Evolutionary conservation across 2,888 invertebrate genomes (phyloP).

Genomic region (Napeogenes sylphis): DNA sequence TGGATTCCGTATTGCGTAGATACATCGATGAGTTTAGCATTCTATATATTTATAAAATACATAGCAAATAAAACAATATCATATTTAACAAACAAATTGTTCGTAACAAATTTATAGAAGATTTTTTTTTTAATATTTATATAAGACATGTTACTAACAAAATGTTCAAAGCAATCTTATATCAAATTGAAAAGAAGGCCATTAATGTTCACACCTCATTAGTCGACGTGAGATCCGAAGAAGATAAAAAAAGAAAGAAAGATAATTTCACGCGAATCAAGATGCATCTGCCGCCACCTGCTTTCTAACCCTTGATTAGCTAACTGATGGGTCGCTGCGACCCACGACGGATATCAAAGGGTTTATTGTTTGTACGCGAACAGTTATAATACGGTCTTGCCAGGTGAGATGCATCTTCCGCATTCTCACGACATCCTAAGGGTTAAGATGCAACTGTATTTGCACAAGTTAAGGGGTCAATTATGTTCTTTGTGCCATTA

Average conservation of each 20-base stretch:
- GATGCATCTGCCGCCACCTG: slow-evolving; percentile 73
- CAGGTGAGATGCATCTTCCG: slow-evolving; percentile 62
- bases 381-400: slow-evolving; percentile 67
- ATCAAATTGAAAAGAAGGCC: slow-evolving; percentile 46
- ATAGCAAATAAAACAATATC: too few species aligned
- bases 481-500: background rate
- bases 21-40: too few species aligned
- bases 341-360: slow-evolving; percentile 62
- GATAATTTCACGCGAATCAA: slow-evolving; percentile 74
- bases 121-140: too few species aligned
- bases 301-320: slow-evolving; percentile 62
- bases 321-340: slow-evolving; percentile 50
- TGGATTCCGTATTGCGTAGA: too few species aligned
- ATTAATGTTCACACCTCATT: slow-evolving; percentile 73
- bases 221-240: slow-evolving; percentile 58
- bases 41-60: too few species aligned
- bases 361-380: slow-evolving; percentile 58
- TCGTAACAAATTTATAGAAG: too few species aligned
- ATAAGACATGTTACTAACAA: too few species aligned
- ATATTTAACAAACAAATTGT: too few species aligned
- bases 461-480: slow-evolving; percentile 20
- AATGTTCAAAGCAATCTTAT: slow-evolving; percentile 29
- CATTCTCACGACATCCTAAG: slow-evolving; percentile 63
- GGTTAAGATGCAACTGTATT: slow-evolving; percentile 56
- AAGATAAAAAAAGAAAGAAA: slow-evolving; percentile 50